Evolutionary conservation across 2,888 invertebrate genomes (phyloP).

Genomic region (Microctonus aethiopoides): DNA sequence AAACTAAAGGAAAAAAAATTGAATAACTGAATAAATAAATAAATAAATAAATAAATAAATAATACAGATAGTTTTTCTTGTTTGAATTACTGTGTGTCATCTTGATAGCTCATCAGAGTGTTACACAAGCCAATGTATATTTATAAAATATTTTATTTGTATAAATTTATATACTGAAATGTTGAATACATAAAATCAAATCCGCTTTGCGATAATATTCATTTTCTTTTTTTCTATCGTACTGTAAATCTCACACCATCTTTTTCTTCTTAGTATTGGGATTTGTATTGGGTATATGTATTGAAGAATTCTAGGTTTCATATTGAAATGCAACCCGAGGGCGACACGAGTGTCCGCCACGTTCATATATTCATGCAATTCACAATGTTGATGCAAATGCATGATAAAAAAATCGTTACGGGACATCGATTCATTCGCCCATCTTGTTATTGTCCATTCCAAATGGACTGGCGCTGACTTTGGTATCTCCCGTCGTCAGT

Average conservation of each 20-base stretch:
- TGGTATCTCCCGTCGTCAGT: slow-evolving; percentile 1
- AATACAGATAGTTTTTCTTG: not conserved
- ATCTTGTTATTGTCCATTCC: slow-evolving; percentile 25
- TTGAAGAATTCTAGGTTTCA: not conserved
- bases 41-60: not conserved
- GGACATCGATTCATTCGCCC: slow-evolving; percentile 21
- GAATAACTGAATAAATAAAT: not conserved
- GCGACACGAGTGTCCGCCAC: not conserved
- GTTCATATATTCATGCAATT: slow-evolving; percentile 26
- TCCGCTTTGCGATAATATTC: not conserved
- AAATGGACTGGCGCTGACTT: not conserved
- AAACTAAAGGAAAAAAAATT: not conserved
- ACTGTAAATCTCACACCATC: not conserved
- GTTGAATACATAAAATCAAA: not conserved
- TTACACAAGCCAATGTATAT: not conserved
- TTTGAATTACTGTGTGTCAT: not conserved
- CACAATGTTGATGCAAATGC: slow-evolving; percentile 27
- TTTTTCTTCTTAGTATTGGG: not conserved
- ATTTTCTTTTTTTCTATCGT: not conserved
- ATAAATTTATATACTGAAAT: not conserved
- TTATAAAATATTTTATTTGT: not conserved
- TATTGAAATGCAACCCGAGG: slow-evolving; percentile 21
- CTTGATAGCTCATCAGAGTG: not conserved
- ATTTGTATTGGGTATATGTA: not conserved
- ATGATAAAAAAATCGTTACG: slow-evolving; percentile 16